phyloP scores from a whole-genome alignment of 1,140 invertebrate genomes.

The Hesperophylax magnus region DNA sequence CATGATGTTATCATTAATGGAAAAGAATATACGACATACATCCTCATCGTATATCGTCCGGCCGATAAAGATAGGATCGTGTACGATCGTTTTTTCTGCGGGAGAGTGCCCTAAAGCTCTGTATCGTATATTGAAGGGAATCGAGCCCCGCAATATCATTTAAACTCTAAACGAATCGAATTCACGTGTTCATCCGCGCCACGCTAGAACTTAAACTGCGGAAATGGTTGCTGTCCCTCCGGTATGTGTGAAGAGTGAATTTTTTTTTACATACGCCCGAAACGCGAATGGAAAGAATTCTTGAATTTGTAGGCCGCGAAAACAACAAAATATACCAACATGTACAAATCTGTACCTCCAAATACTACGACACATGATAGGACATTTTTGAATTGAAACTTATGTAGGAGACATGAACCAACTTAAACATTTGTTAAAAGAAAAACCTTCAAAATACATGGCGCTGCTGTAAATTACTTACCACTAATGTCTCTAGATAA shows the following conservation, averaged over 20 bases:
- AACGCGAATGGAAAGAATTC: neutral
- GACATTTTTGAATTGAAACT: no score
- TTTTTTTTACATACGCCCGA: neutral
- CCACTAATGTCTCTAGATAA: no score
- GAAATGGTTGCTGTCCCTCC: neutral
- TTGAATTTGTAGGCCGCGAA: no score
- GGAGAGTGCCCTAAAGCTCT: constrained; percentile 28
- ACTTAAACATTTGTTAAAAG: no score
- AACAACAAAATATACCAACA: no score
- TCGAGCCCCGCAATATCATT: constrained; percentile 36
- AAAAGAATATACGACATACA: neutral
- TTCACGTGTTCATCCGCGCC: constrained; percentile 35
- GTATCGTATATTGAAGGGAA: constrained; percentile 39
- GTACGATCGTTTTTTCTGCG: constrained; percentile 16
- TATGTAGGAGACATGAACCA: no score
- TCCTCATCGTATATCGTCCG: constrained; percentile 8
- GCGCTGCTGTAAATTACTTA: no score
- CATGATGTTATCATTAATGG: neutral
- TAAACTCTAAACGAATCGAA: constrained; percentile 43
- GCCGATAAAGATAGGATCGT: constrained; percentile 16
- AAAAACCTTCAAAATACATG: no score
- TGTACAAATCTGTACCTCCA: no score
- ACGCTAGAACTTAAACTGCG: neutral
- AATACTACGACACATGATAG: no score
- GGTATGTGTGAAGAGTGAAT: neutral